Percentiles rank a stretch among this genome's conserved stretches.
Evolutionary conservation across 2,797 vertebrate species (phyloP).

Genomic region (Muraenolepis orangiensis): DNA sequence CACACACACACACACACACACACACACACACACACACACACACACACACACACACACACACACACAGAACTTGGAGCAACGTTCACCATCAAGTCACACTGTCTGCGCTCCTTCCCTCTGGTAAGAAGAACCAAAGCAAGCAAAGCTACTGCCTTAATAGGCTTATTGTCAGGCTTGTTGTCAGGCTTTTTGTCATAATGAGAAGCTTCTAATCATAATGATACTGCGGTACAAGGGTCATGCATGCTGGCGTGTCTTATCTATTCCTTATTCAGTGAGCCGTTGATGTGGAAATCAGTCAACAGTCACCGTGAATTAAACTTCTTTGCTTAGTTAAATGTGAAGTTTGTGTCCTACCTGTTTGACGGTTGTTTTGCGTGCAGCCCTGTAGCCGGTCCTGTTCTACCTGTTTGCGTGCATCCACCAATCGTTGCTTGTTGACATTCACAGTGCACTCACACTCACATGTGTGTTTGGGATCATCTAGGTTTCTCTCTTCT

Average conservation of each 20-base stretch:
- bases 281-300: no score
- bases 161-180: not conserved
- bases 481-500: not conserved
- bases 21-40: not conserved
- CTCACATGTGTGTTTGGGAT: not conserved
- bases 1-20: not conserved
- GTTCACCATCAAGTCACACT: not conserved
- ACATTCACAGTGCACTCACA: not conserved
- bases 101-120: not conserved
- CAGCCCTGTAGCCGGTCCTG: not conserved
- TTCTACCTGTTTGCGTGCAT: not conserved
- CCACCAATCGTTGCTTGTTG: not conserved
- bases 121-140: not conserved
- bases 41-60: not conserved
- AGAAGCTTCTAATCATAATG: not conserved
- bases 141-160: not conserved
- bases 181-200: conserved; percentile 4
- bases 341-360: not conserved
- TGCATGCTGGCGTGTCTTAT: not conserved
- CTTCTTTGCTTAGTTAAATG: not conserved
- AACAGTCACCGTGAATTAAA: not conserved
- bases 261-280: not conserved
- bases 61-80: not conserved
- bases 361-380: not conserved
- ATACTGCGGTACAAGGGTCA: conserved; percentile 5